Percentiles rank a stretch among this genome's conserved stretches.
phyloP scores from a whole-genome alignment of 2,113 vertebrate genomes.

The Plecotus auritus region DNA sequence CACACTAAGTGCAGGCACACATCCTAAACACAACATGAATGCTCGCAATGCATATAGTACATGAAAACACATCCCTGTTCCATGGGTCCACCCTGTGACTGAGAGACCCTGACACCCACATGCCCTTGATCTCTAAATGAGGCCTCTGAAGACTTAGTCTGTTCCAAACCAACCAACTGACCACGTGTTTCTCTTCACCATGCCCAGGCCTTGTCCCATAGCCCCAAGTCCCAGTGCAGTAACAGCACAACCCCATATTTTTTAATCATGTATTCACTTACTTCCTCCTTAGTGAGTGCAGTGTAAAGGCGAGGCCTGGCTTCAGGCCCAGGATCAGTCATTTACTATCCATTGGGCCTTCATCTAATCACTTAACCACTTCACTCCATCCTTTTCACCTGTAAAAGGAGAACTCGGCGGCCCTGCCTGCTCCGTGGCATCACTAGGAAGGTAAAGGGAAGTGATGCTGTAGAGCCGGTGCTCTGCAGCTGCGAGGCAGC shows the following conservation, averaged over 20 bases:
- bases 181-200: not conserved
- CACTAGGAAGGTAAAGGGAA: not conserved
- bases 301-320: not conserved
- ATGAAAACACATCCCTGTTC: not conserved
- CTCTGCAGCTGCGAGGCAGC: not conserved
- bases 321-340: not conserved
- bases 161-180: not conserved
- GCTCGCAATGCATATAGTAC: not conserved
- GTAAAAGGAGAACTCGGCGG: not conserved
- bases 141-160: not conserved
- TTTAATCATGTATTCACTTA: too few relatives aligned
- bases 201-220: not conserved
- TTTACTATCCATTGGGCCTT: not conserved
- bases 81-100: not conserved
- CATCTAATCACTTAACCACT: not conserved
- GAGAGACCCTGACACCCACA: not conserved
- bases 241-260: not conserved
- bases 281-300: not conserved
- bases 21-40: not conserved
- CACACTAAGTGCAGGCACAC: not conserved
- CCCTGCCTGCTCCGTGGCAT: not conserved
- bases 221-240: not conserved
- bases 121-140: not conserved
- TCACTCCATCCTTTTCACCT: not conserved
- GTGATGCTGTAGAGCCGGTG: rapidly evolving